Conservation (phyloP, 1,140 invertebrate species). For the Bombus superbus region DNA sequence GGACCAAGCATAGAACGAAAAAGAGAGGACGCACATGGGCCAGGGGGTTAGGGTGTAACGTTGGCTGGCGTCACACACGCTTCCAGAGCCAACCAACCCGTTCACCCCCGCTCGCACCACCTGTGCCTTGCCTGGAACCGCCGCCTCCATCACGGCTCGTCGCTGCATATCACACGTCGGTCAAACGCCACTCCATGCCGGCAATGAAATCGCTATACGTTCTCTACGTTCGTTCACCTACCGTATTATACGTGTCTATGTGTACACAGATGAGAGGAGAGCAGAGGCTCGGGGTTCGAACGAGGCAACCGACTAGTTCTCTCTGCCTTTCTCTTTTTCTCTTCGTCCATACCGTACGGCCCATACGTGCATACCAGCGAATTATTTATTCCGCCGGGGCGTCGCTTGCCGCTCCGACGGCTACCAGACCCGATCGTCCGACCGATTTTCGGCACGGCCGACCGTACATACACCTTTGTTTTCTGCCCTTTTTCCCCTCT, state of each 20-base stretch:
- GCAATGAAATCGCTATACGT: slow-evolving; percentile 75
- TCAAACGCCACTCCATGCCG: slow-evolving; percentile 74
- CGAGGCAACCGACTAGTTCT: not conserved
- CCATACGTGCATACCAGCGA: slow-evolving; percentile 60
- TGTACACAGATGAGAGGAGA: slow-evolving; percentile 19
- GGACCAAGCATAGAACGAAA: slow-evolving; percentile 55
- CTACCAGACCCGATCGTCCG: slow-evolving; percentile 66
- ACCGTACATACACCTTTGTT: slow-evolving; percentile 68
- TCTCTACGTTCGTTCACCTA: slow-evolving; percentile 52
- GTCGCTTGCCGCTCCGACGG: slow-evolving; percentile 67
- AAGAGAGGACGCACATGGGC: slow-evolving; percentile 62
- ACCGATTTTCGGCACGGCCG: slow-evolving; percentile 68
- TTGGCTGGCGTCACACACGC: slow-evolving; percentile 65
- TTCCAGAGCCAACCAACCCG: slow-evolving; percentile 23
- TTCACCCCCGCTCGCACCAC: slow-evolving; percentile 47
- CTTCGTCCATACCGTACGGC: not conserved
- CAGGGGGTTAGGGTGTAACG: slow-evolving; percentile 56
- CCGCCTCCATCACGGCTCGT: slow-evolving; percentile 65
- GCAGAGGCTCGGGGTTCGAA: not conserved
- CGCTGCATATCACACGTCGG: slow-evolving; percentile 77
- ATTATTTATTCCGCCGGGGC: slow-evolving; percentile 69
- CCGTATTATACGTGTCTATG: slow-evolving; percentile 39
- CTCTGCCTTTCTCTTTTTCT: slow-evolving; percentile 15
- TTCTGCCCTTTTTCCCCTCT: slow-evolving; percentile 35
- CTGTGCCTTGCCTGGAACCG: slow-evolving; percentile 47